These are phyloP conservation scores for Tenodera sinensis DNA, from an alignment of 2,888 invertebrate genomes.

Conservation along the genomic window DNA sequence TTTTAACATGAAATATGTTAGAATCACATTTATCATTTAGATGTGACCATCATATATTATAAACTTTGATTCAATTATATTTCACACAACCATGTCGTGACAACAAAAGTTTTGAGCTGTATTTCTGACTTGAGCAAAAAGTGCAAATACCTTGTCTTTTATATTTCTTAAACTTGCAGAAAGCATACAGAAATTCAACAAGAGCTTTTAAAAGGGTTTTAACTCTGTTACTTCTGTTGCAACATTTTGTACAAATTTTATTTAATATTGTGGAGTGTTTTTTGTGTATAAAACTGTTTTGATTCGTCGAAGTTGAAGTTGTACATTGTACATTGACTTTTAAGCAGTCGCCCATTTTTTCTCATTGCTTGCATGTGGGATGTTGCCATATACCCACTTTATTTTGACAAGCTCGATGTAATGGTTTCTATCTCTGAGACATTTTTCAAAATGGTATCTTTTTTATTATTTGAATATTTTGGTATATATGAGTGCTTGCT, in stretches of 20 bases:
- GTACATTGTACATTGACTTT: not conserved
- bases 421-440: not conserved
- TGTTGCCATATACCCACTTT: not conserved
- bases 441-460: not conserved
- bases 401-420: not conserved
- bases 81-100: no score
- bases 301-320: not conserved
- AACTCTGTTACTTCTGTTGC: not conserved
- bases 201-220: not conserved
- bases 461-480: not conserved
- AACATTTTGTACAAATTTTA: not conserved
- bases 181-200: no score
- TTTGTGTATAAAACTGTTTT: not conserved
- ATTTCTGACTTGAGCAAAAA: no score
- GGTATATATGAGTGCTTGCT: not conserved
- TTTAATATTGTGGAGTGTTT: not conserved
- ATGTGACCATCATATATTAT: no score
- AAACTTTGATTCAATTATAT: no score
- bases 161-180: no score
- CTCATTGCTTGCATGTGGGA: not conserved
- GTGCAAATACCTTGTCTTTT: no score
- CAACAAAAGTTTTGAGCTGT: no score
- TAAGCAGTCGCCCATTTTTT: not conserved
- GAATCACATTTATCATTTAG: no score
- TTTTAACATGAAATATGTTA: no score